Evolutionary conservation across 2,888 invertebrate species (phyloP).

Genomic region (Nyleta sp.): DNA sequence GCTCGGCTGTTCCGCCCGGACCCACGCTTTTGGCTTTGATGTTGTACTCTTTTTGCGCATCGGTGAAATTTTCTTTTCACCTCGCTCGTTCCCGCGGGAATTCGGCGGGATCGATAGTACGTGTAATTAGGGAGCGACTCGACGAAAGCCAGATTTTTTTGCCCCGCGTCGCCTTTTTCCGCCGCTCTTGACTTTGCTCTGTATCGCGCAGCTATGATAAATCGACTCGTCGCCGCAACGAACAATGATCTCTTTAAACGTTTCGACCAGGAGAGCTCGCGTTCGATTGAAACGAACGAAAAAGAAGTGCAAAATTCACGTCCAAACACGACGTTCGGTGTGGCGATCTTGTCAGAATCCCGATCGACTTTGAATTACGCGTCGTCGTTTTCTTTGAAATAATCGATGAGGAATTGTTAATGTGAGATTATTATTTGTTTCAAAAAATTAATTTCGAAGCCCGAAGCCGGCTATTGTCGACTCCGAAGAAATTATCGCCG

Average conservation of each 20-base stretch:
- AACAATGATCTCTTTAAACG: constrained; percentile 51
- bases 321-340: no score
- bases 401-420: no score
- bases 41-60: constrained; percentile 70
- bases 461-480: no score
- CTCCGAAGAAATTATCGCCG: no score
- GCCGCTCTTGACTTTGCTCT: constrained; percentile 40
- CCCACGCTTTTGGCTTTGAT: constrained; percentile 71
- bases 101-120: constrained; percentile 61
- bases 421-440: no score
- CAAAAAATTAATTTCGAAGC: no score
- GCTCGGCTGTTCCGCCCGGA: constrained; percentile 69
- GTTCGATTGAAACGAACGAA: not conserved
- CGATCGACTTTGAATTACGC: no score
- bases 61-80: constrained; percentile 76
- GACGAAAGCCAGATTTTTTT: constrained; percentile 58
- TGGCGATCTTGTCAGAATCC: no score
- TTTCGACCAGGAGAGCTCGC: not conserved
- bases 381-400: no score
- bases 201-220: constrained; percentile 51
- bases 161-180: constrained; percentile 41
- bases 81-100: constrained; percentile 64
- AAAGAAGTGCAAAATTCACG: no score
- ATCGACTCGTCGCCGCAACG: constrained; percentile 49
- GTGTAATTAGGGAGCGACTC: constrained; percentile 65